Percentiles rank a stretch among this genome's conserved stretches.
Evolutionary conservation across 1,140 invertebrate species (phyloP).

Genomic region (Chrysomallon squamiferum): DNA sequence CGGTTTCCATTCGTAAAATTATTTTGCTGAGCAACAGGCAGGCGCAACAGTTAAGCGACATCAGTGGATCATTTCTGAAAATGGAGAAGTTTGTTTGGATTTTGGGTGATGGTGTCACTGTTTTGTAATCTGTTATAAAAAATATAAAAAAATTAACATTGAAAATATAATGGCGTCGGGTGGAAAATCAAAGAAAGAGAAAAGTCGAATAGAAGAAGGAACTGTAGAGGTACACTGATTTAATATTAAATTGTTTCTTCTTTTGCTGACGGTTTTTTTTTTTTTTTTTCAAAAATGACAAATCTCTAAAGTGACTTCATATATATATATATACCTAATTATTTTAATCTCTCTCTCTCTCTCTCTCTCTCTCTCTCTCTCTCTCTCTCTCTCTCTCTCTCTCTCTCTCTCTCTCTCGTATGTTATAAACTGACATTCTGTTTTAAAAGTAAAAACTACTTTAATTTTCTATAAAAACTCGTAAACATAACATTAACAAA

Average conservation of each 20-base stretch:
- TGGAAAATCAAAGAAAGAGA: not conserved
- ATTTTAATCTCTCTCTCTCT: not conserved
- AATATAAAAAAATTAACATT: not conserved
- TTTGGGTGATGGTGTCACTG: not conserved
- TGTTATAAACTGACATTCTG: no score
- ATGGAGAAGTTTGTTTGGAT: no score
- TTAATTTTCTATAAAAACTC: no score
- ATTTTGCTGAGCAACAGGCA: no score
- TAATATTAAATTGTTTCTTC: not conserved
- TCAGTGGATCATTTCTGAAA: no score
- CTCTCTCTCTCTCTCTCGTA: slow-evolving; percentile 1
- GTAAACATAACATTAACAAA: no score
- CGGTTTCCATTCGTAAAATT: no score
- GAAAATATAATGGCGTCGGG: not conserved
- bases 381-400: slow-evolving; percentile 15
- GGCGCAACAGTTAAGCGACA: no score
- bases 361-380: slow-evolving; percentile 5
- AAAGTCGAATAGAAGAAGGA: not conserved
- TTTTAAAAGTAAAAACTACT: no score
- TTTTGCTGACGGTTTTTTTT: no score
- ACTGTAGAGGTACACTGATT: not conserved
- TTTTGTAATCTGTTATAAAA: not conserved
- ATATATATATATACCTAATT: not conserved
- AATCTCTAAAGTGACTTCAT: no score
- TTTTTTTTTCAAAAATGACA: no score